These are phyloP conservation scores for Drosophila hydei DNA, from an alignment of 1,140 invertebrate genomes.

Conservation along the genomic window DNA sequence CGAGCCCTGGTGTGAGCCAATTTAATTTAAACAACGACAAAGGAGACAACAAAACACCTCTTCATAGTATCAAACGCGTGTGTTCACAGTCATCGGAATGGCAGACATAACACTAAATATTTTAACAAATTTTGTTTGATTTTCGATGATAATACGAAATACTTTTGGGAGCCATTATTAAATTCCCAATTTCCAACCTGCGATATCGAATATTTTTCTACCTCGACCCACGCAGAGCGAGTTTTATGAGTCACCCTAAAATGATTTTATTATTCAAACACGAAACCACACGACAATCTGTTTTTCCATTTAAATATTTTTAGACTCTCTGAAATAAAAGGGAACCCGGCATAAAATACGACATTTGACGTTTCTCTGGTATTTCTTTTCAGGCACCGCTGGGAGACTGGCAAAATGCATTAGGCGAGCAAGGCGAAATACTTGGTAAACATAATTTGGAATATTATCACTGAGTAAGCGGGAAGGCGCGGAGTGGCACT, in stretches of 20 bases:
- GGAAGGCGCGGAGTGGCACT: not conserved
- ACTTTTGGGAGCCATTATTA: not conserved
- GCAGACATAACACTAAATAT: no score
- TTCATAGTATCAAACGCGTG: conserved; percentile 6
- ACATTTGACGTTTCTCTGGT: conserved; percentile 25
- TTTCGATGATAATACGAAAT: not conserved
- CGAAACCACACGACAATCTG: conserved; percentile 27
- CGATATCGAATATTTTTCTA: not conserved
- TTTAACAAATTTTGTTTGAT: no score
- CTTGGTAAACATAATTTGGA: conserved; percentile 40
- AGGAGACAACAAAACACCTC: not conserved
- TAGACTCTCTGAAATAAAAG: not conserved
- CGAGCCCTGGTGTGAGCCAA: not conserved
- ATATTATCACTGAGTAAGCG: conserved; percentile 8
- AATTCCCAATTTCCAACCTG: not conserved
- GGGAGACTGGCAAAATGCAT: conserved; percentile 23
- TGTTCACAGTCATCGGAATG: no score
- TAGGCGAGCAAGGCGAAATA: conserved; percentile 25
- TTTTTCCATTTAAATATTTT: conserved; percentile 20
- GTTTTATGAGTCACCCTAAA: conserved; percentile 15
- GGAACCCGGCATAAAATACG: not conserved
- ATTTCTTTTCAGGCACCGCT: conserved; percentile 37
- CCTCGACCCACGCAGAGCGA: not conserved
- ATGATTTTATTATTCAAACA: conserved; percentile 27
- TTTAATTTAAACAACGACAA: conserved; percentile 25